phyloP scores from a whole-genome alignment of 2,797 vertebrate genomes.

The Yasuhikotakia modesta region DNA sequence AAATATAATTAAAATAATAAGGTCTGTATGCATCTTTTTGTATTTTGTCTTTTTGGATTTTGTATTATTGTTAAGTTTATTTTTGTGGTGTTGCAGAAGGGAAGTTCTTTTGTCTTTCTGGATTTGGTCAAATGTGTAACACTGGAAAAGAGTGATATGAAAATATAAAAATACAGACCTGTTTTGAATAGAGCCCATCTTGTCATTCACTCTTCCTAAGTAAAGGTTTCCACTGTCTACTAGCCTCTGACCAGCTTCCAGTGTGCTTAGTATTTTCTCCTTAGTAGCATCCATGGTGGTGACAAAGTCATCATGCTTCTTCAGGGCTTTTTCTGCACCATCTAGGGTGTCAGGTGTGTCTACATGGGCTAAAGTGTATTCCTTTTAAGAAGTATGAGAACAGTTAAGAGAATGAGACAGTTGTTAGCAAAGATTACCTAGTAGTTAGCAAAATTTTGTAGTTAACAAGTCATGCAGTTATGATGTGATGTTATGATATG shows the following conservation, averaged over 20 bases:
- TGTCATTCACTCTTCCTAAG: slow-evolving; percentile 83
- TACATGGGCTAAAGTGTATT: slow-evolving; percentile 88
- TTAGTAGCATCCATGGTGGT: slow-evolving; percentile 85
- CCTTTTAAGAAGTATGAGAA: slow-evolving; percentile 76
- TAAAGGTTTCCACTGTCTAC: slow-evolving; percentile 85
- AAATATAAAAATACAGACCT: slow-evolving; percentile 72
- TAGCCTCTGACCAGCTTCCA: slow-evolving; percentile 81
- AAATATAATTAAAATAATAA: too few relatives aligned
- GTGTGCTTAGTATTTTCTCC: slow-evolving; percentile 83
- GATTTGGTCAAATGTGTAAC: neutral
- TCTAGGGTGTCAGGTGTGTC: slow-evolving; percentile 85
- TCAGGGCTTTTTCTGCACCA: slow-evolving; percentile 84
- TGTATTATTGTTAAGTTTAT: too few relatives aligned
- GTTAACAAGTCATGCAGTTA: neutral
- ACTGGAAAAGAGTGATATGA: neutral
- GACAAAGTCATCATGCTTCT: slow-evolving; percentile 90
- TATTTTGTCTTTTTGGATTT: neutral
- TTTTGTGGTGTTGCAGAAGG: too few relatives aligned
- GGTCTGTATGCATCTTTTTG: neutral
- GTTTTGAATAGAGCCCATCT: slow-evolving; percentile 82
- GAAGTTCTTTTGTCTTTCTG: neutral
- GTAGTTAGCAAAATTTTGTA: neutral
- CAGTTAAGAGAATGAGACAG: neutral
- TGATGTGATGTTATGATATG: too few relatives aligned
- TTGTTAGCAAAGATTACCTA: neutral